Evolutionary conservation across 2,888 invertebrate species (phyloP).

Genomic region (Cotesia congregata): DNA sequence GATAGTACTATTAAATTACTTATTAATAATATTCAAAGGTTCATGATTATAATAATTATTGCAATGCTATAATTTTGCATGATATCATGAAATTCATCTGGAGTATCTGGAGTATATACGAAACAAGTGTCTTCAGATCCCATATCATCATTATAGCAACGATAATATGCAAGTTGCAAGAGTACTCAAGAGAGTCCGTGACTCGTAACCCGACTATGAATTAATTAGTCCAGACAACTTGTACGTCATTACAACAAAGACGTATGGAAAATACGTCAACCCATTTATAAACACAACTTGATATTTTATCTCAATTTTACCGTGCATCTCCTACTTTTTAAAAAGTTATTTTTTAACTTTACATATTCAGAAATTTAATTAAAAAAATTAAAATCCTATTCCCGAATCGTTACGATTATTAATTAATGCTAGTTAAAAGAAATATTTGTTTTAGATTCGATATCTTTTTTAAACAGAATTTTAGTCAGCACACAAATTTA

Average conservation of each 20-base stretch:
- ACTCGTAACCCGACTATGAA: slow-evolving; percentile 26
- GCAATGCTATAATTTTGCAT: not conserved
- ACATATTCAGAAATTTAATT: not conserved
- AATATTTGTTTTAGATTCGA: no score
- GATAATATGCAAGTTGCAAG: slow-evolving; percentile 32
- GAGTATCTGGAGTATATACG: not conserved
- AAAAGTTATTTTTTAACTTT: not conserved
- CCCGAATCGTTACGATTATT: no score
- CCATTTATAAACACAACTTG: not conserved
- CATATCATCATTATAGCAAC: slow-evolving; percentile 28
- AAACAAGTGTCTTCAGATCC: slow-evolving; percentile 30
- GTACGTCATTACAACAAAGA: slow-evolving; percentile 19
- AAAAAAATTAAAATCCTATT: no score
- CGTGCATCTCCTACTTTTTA: not conserved
- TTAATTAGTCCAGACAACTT: slow-evolving; percentile 25
- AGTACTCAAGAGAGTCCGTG: slow-evolving; percentile 15
- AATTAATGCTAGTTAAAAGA: no score
- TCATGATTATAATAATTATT: no score
- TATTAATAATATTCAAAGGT: no score
- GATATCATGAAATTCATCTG: slow-evolving; percentile 23
- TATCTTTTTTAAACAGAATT: no score
- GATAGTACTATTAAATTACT: no score
- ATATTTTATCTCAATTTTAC: not conserved
- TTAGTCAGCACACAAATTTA: no score
- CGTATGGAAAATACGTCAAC: slow-evolving; percentile 17